A percentile compares a stretch with the other conserved stretches of the same genome.
Conservation (phyloP, 2,888 invertebrate species). For the Sinohyriopsis cumingii region DNA sequence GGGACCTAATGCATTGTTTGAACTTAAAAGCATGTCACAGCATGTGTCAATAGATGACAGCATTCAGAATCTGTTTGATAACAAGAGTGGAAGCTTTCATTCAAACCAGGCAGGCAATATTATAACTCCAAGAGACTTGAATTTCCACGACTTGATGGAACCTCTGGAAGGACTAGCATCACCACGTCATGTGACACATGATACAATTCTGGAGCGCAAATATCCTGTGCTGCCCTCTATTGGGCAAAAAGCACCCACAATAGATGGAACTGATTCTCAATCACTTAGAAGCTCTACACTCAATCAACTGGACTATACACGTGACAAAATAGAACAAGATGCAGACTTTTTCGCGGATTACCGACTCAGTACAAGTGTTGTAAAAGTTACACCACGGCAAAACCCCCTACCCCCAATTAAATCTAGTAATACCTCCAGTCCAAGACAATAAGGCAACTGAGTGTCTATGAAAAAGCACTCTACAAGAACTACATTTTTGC, state of each 20-base stretch:
- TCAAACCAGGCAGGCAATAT: too few species aligned
- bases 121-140: conserved; percentile 28
- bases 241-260: conserved; percentile 18
- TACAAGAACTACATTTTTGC: not conserved
- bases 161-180: conserved; percentile 40
- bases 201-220: conserved; percentile 46
- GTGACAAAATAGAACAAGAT: conserved; percentile 49
- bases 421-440: conserved; percentile 5
- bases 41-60: too few species aligned
- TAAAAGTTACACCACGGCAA: conserved; percentile 43
- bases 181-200: conserved; percentile 13
- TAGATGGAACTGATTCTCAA: conserved; percentile 9
- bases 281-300: conserved; percentile 15
- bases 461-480: conserved; percentile 6
- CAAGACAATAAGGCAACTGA: conserved; percentile 1
- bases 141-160: conserved; percentile 41
- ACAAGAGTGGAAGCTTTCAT: too few species aligned
- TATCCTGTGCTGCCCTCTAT: conserved; percentile 56
- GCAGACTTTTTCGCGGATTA: conserved; percentile 56
- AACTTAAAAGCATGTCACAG: too few species aligned
- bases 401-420: conserved; percentile 45
- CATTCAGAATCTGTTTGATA: too few species aligned
- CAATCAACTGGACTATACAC: conserved; percentile 54
- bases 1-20: too few species aligned
- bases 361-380: conserved; percentile 41